A percentile compares a stretch with the other conserved stretches of the same genome.
Conservation (phyloP, 2,113 vertebrate species). For the Trichechus manatus region DNA sequence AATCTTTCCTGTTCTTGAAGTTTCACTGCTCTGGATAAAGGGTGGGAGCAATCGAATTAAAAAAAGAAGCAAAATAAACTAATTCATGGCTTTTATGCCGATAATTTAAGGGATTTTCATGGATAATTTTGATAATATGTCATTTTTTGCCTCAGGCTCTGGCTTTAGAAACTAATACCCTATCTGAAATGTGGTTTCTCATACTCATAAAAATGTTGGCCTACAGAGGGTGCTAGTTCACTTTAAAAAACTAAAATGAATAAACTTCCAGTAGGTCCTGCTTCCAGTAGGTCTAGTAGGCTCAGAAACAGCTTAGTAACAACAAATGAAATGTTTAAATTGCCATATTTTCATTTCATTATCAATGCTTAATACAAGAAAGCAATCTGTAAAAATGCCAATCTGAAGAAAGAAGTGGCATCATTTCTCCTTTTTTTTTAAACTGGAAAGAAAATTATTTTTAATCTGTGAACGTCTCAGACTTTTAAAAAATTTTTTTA, state of each 20-base stretch:
- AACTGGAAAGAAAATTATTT: too few relatives aligned
- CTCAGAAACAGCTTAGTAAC: background rate
- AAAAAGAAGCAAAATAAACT: background rate
- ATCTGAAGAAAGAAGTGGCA: background rate
- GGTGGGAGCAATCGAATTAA: background rate
- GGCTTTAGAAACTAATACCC: background rate
- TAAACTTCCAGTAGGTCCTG: background rate
- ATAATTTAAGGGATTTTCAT: slow-evolving; percentile 9
- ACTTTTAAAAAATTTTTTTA: too few relatives aligned
- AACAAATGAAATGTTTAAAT: background rate
- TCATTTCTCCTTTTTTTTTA: background rate
- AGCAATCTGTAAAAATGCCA: background rate
- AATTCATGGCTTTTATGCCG: background rate
- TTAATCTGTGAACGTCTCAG: too few relatives aligned
- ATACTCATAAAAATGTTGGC: background rate
- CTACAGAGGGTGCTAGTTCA: slow-evolving; percentile 79
- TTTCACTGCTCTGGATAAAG: background rate
- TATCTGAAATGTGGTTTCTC: background rate
- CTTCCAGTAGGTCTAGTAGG: background rate
- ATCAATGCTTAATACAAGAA: background rate
- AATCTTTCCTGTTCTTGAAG: background rate
- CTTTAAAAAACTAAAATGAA: slow-evolving; percentile 36
- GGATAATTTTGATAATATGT: background rate
- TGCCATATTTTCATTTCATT: slow-evolving; percentile 32
- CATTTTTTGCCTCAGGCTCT: background rate